Evolutionary conservation across 2,797 vertebrate species (phyloP).

Genomic region (Zenarchopterus dispar): DNA sequence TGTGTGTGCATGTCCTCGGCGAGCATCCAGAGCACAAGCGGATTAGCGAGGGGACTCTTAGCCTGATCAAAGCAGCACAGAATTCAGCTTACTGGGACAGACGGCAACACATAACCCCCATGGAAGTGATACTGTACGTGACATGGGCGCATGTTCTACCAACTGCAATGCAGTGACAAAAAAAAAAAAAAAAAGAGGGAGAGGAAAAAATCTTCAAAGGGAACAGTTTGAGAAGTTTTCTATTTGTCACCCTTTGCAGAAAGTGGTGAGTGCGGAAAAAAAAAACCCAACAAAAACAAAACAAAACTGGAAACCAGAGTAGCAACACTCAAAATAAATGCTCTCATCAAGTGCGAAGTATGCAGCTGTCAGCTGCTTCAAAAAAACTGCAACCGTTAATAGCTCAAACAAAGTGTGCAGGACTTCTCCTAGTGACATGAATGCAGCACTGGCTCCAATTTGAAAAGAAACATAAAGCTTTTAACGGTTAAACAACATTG

Average conservation of each 20-base stretch:
- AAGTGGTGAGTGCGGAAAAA: background rate
- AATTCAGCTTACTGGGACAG: slow-evolving; percentile 69
- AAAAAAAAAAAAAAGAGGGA: background rate
- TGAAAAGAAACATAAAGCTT: slow-evolving; percentile 18
- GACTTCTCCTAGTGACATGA: slow-evolving; percentile 13
- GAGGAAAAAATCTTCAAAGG: slow-evolving; percentile 8
- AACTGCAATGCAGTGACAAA: slow-evolving; percentile 23
- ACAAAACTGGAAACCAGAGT: slow-evolving; percentile 36
- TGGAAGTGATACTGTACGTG: slow-evolving; percentile 57
- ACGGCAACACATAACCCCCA: slow-evolving; percentile 57
- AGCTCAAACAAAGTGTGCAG: slow-evolving; percentile 23
- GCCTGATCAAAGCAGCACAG: slow-evolving; percentile 71
- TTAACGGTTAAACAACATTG: background rate
- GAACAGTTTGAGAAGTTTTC: slow-evolving; percentile 18
- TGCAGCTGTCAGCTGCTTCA: slow-evolving; percentile 71
- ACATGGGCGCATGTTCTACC: slow-evolving; percentile 30
- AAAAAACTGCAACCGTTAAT: slow-evolving; percentile 33
- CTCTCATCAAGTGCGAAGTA: slow-evolving; percentile 48
- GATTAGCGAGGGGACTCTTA: slow-evolving; percentile 72
- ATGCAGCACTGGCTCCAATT: slow-evolving; percentile 16
- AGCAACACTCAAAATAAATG: slow-evolving; percentile 43
- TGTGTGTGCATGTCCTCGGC: slow-evolving; percentile 59
- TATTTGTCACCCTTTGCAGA: slow-evolving; percentile 17
- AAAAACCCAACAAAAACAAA: background rate
- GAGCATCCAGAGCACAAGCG: slow-evolving; percentile 70